Base-by-base conservation (phyloP, 2,888 invertebrate species). In the Tetragnatha montana region DNA sequence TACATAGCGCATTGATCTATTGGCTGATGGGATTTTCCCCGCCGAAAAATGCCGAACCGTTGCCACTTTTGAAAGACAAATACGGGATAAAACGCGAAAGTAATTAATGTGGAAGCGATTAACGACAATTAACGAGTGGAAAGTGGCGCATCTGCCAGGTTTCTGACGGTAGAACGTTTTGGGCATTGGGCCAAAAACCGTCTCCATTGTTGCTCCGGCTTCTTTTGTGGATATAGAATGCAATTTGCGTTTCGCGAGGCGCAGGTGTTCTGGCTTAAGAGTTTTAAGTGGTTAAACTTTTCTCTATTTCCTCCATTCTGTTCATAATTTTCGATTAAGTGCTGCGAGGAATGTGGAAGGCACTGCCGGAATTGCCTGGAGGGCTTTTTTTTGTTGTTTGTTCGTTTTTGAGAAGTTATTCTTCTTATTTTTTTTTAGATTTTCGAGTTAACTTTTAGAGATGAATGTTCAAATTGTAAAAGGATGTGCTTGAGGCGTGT, bases 71-170 rank as follows among this genome's bases (percentile, higher is more conserved):
- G 60, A 78, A 60, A 60, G 35, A 35, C 35, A 2, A 68, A 78
- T 35, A 78, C 60, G 14, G 4, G 60, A 78, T 68, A 21, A 17
- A 78, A 60, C 3, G 22, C 22, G 21, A 60, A 49, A 60, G 22
- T 68, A 60, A 60, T 60, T 78, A 78, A 78, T 78, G 51, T 22
- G 78, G 60, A 78, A 78, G 78, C 60, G 60, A 78, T 78, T 78
- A 78, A 78, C 60, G 60, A 60, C 78, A 78, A 60, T 78, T 78
- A 78, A 22, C 12, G 17, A 14, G 21, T 8, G 19, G 14, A 21
- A 60, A 78, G 14, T 78, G 22, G 49, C 19, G 6, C 60, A 12
- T 19, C 60, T 78, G 78, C 17, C 17, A 60, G 21, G 21, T 22
- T 2, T 60, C 51, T 60, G 12, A 4, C 22, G 60, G 51, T 51